phyloP scores from a whole-genome alignment of 2,113 vertebrate genomes.

The Toxostoma redivivum region DNA sequence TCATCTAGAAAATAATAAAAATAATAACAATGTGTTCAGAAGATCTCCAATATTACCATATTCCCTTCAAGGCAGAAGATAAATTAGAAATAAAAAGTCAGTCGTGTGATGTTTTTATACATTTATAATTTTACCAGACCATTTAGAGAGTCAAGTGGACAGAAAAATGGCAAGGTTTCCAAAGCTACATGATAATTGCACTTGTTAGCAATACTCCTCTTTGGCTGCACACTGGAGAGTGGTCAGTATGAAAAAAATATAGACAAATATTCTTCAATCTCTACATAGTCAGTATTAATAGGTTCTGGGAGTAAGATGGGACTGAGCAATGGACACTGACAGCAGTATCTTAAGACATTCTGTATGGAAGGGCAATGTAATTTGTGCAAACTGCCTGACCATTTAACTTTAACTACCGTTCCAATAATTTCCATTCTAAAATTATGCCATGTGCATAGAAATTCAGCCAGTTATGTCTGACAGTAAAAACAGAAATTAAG shows the following conservation, averaged over 20 bases:
- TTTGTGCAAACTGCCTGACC: neutral
- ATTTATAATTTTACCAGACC: neutral
- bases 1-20: neutral
- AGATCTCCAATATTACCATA: neutral
- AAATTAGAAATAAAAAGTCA: neutral
- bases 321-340: neutral
- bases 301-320: neutral
- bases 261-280: neutral
- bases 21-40: neutral
- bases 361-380: neutral
- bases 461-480: neutral
- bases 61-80: neutral
- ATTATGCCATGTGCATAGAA: neutral
- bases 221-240: neutral
- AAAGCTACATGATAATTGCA: neutral
- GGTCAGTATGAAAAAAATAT: neutral
- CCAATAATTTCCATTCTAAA: neutral
- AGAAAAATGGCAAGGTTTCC: neutral
- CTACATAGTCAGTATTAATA: neutral
- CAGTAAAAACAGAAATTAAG: neutral
- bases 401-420: neutral
- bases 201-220: neutral
- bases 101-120: neutral
- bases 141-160: neutral
- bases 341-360: neutral